These are phyloP conservation scores for Mohoua ochrocephala DNA, from an alignment of 2,113 vertebrate genomes.

Conservation along the genomic window DNA sequence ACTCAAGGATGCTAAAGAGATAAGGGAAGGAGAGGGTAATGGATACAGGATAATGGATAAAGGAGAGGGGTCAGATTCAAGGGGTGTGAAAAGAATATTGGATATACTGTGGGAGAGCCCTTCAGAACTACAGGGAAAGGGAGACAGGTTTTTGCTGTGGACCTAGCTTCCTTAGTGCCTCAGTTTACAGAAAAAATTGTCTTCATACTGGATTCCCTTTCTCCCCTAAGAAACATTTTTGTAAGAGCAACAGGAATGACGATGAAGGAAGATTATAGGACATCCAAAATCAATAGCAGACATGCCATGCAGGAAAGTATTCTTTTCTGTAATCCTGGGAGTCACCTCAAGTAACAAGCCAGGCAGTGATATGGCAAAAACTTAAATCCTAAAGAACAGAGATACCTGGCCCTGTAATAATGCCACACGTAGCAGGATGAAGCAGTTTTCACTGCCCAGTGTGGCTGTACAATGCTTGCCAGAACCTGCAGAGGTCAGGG, in stretches of 20 bases:
- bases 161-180: neutral
- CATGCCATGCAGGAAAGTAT: neutral
- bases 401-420: neutral
- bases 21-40: neutral
- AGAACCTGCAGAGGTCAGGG: neutral
- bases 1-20: neutral
- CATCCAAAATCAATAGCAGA: neutral
- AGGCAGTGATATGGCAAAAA: neutral
- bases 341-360: neutral
- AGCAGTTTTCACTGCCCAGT: neutral
- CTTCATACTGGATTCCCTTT: neutral
- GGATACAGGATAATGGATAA: too few relatives aligned
- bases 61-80: neutral
- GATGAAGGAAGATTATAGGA: neutral
- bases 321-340: neutral
- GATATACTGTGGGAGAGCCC: neutral
- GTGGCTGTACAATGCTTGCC: neutral
- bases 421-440: neutral
- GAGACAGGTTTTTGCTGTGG: neutral
- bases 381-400: neutral
- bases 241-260: neutral
- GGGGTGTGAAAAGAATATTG: neutral
- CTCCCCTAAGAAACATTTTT: neutral
- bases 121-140: neutral
- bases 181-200: neutral